phyloP scores from a whole-genome alignment of 2,797 vertebrate genomes.

The Phalloptychus januarius region DNA sequence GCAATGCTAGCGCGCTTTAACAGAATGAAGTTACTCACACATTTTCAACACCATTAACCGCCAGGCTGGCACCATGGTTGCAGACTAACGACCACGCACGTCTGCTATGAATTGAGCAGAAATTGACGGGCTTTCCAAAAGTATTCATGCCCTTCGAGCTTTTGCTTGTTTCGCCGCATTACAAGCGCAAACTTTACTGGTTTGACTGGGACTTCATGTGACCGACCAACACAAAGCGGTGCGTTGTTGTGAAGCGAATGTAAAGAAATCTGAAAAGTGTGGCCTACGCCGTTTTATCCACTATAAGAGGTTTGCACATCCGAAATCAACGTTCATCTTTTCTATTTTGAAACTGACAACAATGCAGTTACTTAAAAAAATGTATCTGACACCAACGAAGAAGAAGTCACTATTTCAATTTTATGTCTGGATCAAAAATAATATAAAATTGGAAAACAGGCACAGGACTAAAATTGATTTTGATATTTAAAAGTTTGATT shows the following conservation, averaged over 20 bases:
- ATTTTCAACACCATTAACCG: slow-evolving; percentile 14
- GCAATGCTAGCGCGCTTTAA: slow-evolving; percentile 44
- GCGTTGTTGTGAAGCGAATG: background rate
- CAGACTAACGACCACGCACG: slow-evolving; percentile 36
- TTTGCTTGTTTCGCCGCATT: background rate
- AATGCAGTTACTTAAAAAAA: too few species aligned
- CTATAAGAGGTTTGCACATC: background rate
- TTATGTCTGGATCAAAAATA: background rate
- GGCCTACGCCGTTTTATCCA: background rate
- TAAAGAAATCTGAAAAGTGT: background rate
- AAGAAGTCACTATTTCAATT: background rate
- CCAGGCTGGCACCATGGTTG: slow-evolving; percentile 21
- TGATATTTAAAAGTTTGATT: background rate
- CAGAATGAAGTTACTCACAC: slow-evolving; percentile 24
- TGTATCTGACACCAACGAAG: background rate
- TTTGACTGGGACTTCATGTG: background rate
- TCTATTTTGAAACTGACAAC: background rate
- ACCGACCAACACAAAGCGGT: background rate
- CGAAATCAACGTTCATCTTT: background rate
- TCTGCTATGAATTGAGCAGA: slow-evolving; percentile 39
- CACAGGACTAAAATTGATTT: background rate
- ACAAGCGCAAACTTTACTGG: background rate
- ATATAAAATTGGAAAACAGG: background rate
- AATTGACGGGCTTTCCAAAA: background rate
- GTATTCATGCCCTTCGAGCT: background rate